These are phyloP conservation scores for Datnioides undecimradiatus DNA, from an alignment of 2,113 vertebrate genomes.

Conservation along the genomic window DNA sequence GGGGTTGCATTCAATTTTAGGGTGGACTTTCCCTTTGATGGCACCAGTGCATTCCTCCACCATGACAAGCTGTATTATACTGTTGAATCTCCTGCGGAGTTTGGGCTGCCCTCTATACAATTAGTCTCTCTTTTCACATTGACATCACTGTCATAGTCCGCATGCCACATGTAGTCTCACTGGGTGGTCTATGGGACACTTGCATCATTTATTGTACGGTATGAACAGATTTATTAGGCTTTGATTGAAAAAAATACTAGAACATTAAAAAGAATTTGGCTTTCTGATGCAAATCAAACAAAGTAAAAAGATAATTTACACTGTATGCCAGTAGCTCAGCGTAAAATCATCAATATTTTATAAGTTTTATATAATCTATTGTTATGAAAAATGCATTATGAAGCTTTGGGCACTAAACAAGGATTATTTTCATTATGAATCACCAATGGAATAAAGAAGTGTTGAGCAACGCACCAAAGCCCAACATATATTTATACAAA, in stretches of 20 bases:
- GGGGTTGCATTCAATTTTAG: conserved; percentile 1
- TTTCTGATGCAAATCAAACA: neutral
- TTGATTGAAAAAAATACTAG: neutral
- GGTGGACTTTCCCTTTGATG: conserved; percentile 40
- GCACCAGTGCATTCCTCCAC: conserved; percentile 22
- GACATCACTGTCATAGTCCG: conserved; percentile 23
- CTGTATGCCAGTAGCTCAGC: neutral
- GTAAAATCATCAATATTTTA: neutral
- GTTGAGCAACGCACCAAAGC: too few relatives aligned
- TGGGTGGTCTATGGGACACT: conserved; percentile 30
- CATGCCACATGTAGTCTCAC: neutral
- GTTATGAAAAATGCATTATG: neutral
- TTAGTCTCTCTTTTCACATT: conserved; percentile 37
- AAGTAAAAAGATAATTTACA: neutral
- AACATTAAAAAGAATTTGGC: neutral
- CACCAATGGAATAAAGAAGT: too few relatives aligned
- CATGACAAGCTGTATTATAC: conserved; percentile 32
- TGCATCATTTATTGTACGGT: conserved; percentile 6
- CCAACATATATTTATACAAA: too few relatives aligned
- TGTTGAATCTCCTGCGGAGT: conserved; percentile 30
- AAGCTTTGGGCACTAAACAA: too few relatives aligned
- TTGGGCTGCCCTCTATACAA: conserved; percentile 31
- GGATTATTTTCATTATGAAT: too few relatives aligned
- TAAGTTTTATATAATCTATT: neutral
- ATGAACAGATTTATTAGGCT: neutral